Evolutionary conservation across 2,797 vertebrate species (phyloP).

Genomic region (Mionectes olivaceus): DNA sequence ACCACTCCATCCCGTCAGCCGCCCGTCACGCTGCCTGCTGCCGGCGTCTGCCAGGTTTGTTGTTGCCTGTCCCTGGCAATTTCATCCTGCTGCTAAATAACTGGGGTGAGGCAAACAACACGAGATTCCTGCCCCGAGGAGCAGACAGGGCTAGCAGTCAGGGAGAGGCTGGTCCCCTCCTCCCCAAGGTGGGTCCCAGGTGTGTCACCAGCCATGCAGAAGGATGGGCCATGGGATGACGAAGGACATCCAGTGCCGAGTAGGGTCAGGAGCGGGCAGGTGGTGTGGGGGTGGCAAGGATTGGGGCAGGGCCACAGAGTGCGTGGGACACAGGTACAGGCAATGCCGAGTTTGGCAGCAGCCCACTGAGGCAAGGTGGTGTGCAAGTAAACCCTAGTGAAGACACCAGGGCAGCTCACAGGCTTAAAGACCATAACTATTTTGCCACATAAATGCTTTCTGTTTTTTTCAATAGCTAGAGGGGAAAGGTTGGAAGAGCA

Average conservation of each 20-base stretch:
- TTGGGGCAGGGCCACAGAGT: neutral
- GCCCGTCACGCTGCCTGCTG: neutral
- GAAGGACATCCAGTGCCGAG: accelerated
- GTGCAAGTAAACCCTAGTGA: neutral
- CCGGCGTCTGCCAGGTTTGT: neutral
- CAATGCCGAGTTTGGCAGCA: neutral
- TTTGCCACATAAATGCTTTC: neutral
- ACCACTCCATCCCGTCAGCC: slow-evolving; percentile 17
- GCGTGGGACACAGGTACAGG: neutral
- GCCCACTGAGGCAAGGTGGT: neutral
- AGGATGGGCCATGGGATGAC: neutral
- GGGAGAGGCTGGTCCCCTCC: slow-evolving; percentile 5
- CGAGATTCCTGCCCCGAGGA: neutral
- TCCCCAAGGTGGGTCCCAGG: neutral
- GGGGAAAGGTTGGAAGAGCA: neutral
- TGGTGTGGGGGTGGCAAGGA: accelerated
- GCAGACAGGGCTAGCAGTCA: neutral
- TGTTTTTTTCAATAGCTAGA: neutral
- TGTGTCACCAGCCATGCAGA: neutral
- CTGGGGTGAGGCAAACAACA: neutral
- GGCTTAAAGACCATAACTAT: neutral
- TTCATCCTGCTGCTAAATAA: slow-evolving; percentile 32
- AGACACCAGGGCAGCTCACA: neutral
- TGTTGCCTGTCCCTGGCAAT: neutral
- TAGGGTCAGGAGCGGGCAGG: neutral